A percentile compares a stretch with the other conserved stretches of the same genome.
Evolutionary conservation across 2,113 vertebrate genomes (phyloP).

Genomic region (Xiphophorus maculatus): DNA sequence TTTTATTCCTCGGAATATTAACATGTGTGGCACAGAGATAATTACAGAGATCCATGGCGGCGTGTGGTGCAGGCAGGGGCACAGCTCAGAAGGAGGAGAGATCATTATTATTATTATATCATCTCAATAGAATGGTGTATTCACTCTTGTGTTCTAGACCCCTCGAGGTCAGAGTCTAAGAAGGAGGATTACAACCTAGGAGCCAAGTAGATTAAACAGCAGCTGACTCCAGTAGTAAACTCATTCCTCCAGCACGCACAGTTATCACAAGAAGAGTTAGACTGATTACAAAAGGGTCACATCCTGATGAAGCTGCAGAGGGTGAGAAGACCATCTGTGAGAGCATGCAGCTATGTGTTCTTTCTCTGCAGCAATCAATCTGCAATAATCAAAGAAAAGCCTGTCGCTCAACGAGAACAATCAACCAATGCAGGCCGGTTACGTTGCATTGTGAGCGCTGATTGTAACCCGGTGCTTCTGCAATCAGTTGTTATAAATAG

Average conservation of each 20-base stretch:
- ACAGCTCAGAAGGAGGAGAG: conserved; percentile 44
- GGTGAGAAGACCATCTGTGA: not conserved
- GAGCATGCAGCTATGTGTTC: not conserved
- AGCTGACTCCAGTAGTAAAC: conserved; percentile 36
- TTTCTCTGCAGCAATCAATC: conserved; percentile 35
- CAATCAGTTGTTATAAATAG: conserved; percentile 61
- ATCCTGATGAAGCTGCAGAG: conserved; percentile 11
- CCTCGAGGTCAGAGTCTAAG: conserved; percentile 60
- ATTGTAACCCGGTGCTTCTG: conserved; percentile 48
- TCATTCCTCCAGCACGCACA: conserved; percentile 34
- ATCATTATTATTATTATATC: conserved; percentile 59
- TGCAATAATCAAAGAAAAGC: conserved; percentile 53
- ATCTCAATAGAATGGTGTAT: conserved; percentile 58
- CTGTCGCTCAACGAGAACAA: conserved; percentile 56
- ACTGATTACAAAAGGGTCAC: conserved; percentile 38
- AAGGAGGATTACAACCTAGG: conserved; percentile 67
- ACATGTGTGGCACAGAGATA: conserved; percentile 66
- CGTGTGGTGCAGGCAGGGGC: conserved; percentile 48
- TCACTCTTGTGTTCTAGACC: conserved; percentile 54
- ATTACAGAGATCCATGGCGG: conserved; percentile 57
- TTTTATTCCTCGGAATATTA: conserved; percentile 47
- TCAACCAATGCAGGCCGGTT: conserved; percentile 37
- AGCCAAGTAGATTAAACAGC: conserved; percentile 64
- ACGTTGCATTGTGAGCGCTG: conserved; percentile 10
- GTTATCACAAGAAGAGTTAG: conserved; percentile 15